A percentile compares a stretch with the other conserved stretches of the same genome.
These are phyloP conservation scores for Caenorhabditis auriculariae DNA, from an alignment of 2,888 invertebrate genomes.

Conservation along the genomic window DNA sequence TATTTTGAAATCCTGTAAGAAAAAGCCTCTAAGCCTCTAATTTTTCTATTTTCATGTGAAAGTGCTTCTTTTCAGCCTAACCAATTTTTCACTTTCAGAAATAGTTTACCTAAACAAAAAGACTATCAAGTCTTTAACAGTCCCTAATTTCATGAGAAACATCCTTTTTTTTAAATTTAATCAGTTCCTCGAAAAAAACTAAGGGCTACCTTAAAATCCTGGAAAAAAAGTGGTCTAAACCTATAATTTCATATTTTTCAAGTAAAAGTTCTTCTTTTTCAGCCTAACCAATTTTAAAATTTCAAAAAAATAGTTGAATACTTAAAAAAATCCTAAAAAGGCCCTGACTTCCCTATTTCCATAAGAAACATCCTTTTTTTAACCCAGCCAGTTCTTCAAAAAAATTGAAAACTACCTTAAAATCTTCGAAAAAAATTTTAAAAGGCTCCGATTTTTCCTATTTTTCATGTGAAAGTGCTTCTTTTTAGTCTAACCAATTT, in stretches of 20 bases:
- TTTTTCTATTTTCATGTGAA: not conserved
- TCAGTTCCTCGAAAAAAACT: too few species aligned
- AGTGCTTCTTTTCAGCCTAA: not conserved
- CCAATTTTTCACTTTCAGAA: not conserved
- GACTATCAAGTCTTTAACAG: not conserved
- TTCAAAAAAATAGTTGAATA: too few species aligned
- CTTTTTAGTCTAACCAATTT: not conserved
- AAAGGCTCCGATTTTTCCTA: not conserved
- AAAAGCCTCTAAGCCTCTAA: not conserved
- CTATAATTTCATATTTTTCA: not conserved
- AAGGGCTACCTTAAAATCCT: too few species aligned
- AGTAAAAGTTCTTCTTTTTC: not conserved
- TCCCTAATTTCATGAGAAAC: too few species aligned
- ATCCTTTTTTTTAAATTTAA: too few species aligned
- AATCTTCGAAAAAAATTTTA: not conserved
- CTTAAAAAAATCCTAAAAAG: too few species aligned
- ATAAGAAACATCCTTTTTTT: too few species aligned
- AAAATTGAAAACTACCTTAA: too few species aligned
- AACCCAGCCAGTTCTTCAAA: too few species aligned
- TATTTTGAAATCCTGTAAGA: too few species aligned
- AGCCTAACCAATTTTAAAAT: too few species aligned
- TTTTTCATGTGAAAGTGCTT: not conserved
- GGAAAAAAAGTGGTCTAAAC: not conserved
- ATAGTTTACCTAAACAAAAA: not conserved
- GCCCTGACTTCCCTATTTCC: too few species aligned